Percentiles rank a stretch among this genome's conserved stretches.
phyloP scores from a whole-genome alignment of 2,113 vertebrate species.

The Dipodomys ordii region DNA sequence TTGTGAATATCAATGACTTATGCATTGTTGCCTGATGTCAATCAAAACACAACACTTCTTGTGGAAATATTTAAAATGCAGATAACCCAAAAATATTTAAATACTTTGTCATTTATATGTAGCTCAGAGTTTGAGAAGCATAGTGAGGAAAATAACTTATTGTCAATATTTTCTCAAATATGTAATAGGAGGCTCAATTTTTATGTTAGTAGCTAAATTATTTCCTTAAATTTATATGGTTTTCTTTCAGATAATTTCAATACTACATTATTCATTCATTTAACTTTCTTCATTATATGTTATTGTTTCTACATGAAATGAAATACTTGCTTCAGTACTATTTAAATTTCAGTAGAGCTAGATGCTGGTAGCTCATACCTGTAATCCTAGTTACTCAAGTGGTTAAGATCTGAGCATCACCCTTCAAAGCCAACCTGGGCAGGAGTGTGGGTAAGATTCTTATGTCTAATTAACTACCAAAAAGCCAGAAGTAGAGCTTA shows the following conservation, averaged over 20 bases:
- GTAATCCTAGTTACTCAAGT: too few species aligned
- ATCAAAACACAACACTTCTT: background rate
- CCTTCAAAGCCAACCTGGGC: too few species aligned
- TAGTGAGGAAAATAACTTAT: background rate
- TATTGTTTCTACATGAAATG: conserved; percentile 44
- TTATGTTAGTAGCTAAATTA: conserved; percentile 14
- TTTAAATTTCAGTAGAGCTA: conserved; percentile 61
- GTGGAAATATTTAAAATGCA: conserved; percentile 23
- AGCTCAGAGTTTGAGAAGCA: background rate
- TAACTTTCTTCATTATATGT: conserved; percentile 29
- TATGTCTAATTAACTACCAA: too few species aligned
- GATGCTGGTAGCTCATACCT: too few species aligned
- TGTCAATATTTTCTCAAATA: conserved; percentile 44
- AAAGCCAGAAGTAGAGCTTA: too few species aligned
- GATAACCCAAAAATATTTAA: conserved; percentile 10
- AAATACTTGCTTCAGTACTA: conserved; percentile 58
- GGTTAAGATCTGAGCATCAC: too few species aligned
- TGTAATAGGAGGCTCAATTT: background rate
- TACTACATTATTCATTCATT: conserved; percentile 30
- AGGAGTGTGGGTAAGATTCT: too few species aligned
- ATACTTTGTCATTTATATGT: background rate
- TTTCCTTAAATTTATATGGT: conserved; percentile 34
- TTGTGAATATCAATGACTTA: conserved; percentile 10
- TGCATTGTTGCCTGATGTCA: background rate
- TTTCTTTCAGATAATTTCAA: conserved; percentile 50